Base-by-base conservation (phyloP, 2,888 invertebrate species). In the Zaprionus lineosus region DNA sequence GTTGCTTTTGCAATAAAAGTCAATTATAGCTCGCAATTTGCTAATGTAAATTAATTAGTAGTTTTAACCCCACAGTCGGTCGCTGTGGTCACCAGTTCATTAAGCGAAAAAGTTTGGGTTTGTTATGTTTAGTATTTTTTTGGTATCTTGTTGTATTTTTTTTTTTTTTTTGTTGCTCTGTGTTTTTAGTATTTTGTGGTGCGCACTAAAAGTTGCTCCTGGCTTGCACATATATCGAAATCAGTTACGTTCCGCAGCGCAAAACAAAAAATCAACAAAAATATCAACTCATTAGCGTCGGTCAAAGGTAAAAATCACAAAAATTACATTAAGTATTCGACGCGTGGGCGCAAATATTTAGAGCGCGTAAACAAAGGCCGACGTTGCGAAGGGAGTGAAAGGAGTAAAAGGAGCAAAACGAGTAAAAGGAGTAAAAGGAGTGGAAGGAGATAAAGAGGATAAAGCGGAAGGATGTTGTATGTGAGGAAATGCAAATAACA, bases 41-140 rank as follows among this genome's bases (percentile, higher is more conserved):
- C 75, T 74, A 74, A 78, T 77, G 75, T 61, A 68, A 78, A 74
- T 78, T 82, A 78, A 82, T 78, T 78, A 78, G 79, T 56, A 65
- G 50, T 51, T 58, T 48, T 48, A 57, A 71, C 51, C 83, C 34
- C 52, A 64, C 57, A 52, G 53, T 57, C 37, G 64, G 64, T 51
- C 52, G 59, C 61, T 68, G 75, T 18, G 78, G 74, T 66, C 43
- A 59, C 58, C 53, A 71, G 83, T 78, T 78, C 71, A 78, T 82
- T 70, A 74, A 67, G 53, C 74, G 39, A 33, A 37, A 59, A 77
- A 70, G 29, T 57, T n/a, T n/a, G n/a, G n/a, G 51, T 55, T 67
- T 28, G 47, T 43, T 39, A 18, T 26, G n/a, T 44, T 36, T 21
- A 15, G 7, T 16, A 33, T 24, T 15, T n/a, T 24, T 33, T 46